Evolutionary conservation across 2,797 vertebrate species (phyloP), one percentile per base, ranked within the genome.

Genomic region (Pipistrellus nathusii): DNA sequence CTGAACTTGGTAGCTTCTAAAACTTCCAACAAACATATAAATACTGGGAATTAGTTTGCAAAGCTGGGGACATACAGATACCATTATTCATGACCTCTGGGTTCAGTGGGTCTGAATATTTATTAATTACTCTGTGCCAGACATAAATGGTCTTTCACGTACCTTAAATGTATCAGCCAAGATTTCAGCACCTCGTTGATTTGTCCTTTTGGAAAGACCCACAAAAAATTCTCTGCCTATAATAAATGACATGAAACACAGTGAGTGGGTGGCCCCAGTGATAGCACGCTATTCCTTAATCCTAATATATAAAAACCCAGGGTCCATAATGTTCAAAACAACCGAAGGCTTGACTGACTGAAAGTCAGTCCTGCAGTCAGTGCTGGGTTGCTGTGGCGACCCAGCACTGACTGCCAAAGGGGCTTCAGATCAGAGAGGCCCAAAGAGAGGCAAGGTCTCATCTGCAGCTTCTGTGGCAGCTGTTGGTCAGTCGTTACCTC

Each of bases 141-240:
- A 78, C 73, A 94, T 77, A 90, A 86, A 81, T 72, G 53, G 75
- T 82, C 62, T 53, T 87, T 93, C 94, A 97, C 98, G 90, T 98
- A 99, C 99, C 99, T 99, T 99, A 97, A 99, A 99, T 5, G 98
- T 99, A 96, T 99, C 99, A 80, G 99, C 99, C 91, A 99, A 98
- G 97, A 99, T 99, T 98, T 99, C 99, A 48, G 99, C 99, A 98
- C 99, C 99, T 98, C 99, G 99, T 97, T 99, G 99, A 98, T 99
- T 99, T 96, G 99, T 99, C 96, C 99, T 98, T 97, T 99, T 99
- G 91, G 99, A 99, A 95, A 99, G 99, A 71, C 99, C 99, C 96
- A 99, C 99, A 48, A 99, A 99, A 97, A 99, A 99, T 98, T 99
- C 99, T 97, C 98, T 98, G 96, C 99, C 99, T 99, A 89, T 48